phyloP scores from a whole-genome alignment of 2,888 invertebrate species.

The Aphidius colemani region DNA sequence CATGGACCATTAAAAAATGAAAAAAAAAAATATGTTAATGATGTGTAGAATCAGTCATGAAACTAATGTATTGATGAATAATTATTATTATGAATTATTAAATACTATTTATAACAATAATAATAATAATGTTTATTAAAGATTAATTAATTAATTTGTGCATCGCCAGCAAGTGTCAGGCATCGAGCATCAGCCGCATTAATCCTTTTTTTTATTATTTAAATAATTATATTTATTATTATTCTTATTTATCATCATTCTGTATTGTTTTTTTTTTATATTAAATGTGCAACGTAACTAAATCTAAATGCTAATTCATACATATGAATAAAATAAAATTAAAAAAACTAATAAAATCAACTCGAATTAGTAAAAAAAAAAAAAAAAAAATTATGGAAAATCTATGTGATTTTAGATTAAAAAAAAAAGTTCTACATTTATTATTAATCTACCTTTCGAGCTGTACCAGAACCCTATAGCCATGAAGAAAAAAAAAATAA shows the following conservation, averaged over 20 bases:
- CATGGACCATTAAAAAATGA: slow-evolving; percentile 50
- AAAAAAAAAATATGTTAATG: slow-evolving; percentile 23
- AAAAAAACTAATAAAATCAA: slow-evolving; percentile 16
- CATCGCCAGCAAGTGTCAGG: slow-evolving; percentile 52
- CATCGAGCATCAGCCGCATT: slow-evolving; percentile 41
- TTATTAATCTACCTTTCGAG: slow-evolving; percentile 41
- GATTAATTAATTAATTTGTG: slow-evolving; percentile 44
- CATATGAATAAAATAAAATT: neutral
- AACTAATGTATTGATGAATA: slow-evolving; percentile 12
- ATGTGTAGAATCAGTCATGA: slow-evolving; percentile 29
- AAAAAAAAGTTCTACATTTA: slow-evolving; percentile 31
- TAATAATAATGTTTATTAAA: slow-evolving; percentile 22
- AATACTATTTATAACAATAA: slow-evolving; percentile 6
- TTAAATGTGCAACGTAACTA: neutral
- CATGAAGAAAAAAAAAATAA: slow-evolving; percentile 42
- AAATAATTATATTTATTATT: slow-evolving; percentile 1
- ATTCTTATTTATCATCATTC: slow-evolving; percentile 1
- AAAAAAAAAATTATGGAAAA: neutral
- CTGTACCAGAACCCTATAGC: slow-evolving; percentile 53
- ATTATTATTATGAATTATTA: neutral
- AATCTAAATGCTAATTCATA: slow-evolving; percentile 20
- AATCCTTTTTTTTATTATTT: neutral
- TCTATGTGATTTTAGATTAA: slow-evolving; percentile 15
- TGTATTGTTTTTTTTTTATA: neutral
- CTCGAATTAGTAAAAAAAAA: neutral